Base-by-base conservation (phyloP, 2,888 invertebrate genomes). In the Hyalella azteca region DNA sequence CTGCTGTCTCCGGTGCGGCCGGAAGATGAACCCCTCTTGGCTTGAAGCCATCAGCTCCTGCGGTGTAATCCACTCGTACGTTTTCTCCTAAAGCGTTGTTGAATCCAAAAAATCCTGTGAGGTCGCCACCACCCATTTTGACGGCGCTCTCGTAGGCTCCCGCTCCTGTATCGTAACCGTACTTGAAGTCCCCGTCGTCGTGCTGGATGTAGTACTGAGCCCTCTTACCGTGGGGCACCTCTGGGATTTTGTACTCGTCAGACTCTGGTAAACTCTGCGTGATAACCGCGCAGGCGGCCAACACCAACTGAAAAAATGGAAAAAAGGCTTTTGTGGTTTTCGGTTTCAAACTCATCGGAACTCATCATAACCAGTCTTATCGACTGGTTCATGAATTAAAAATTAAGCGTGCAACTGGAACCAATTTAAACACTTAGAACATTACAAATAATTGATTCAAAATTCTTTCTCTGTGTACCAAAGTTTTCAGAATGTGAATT, bases 11-110 rank as follows among this genome's bases (percentile, higher is more conserved):
- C 22, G 32, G 36, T 5, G 84, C 32, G 13, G 32, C 48, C 9
- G 84, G 81, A 2, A 82, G 73, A 32, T 79, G 81, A 40, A 32
- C 59, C 19, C 94, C 93, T 86, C 92, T 91, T 1, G 92, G 93
- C n/a, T 93, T 91, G 87, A 92, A 94, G 89, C 94, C 94, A 87
- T 93, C 90, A 83, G 92, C 92, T 80, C 94, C 94, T 59, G 93
- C 93, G 11, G 93, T 92, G 87, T 93, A 94, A 60, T 91, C 90
- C 3, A 92, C 92, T 86, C 92, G 91, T 86, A 93, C 92, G 77
- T 92, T 89, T 76, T 90, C 90, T 78, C 93, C 92, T 84, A 84
- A 82, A 13, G 85, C 82, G 76, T 85, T 85, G 45, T 85, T 86
- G 84, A 87, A 87, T 26, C 86, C 85, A 82, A 86, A 88, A 59